These are phyloP conservation scores for Loriculus beryllinus DNA, from an alignment of 2,797 vertebrate species.

Conservation along the genomic window DNA sequence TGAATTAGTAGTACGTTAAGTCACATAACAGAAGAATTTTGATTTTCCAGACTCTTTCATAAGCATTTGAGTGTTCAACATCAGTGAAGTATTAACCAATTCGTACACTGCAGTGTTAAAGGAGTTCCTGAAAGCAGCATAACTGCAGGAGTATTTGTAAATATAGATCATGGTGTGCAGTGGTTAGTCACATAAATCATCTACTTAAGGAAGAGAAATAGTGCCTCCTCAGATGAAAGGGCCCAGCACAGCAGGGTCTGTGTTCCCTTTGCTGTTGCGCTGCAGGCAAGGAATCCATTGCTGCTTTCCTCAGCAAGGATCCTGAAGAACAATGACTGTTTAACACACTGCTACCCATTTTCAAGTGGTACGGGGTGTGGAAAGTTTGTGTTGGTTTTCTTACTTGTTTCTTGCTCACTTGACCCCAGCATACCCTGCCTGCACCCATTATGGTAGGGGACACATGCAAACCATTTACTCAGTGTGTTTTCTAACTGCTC, in stretches of 20 bases:
- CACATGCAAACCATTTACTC: not conserved
- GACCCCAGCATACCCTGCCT: not conserved
- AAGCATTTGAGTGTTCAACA: fast-evolving
- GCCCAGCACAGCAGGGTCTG: not conserved
- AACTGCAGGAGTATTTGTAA: not conserved
- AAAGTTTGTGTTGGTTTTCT: not conserved
- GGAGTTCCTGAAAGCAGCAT: not conserved
- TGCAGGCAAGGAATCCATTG: not conserved
- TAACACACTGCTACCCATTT: not conserved
- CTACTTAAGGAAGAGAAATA: not conserved
- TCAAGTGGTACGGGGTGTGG: not conserved
- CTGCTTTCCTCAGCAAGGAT: not conserved
- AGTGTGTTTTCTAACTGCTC: fast-evolving
- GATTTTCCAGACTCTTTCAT: not conserved
- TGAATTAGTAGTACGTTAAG: not conserved
- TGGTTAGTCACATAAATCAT: not conserved
- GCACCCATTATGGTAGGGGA: fast-evolving
- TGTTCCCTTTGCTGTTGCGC: not conserved
- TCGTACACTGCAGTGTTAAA: not conserved
- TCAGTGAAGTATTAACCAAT: not conserved
- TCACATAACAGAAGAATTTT: not conserved
- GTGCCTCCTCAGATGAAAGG: not conserved
- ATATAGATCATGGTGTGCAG: not conserved
- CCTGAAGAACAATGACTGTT: not conserved
- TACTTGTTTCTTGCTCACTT: fast-evolving